Conservation (phyloP, 2,113 vertebrate species). For the Anguilla rostrata region DNA sequence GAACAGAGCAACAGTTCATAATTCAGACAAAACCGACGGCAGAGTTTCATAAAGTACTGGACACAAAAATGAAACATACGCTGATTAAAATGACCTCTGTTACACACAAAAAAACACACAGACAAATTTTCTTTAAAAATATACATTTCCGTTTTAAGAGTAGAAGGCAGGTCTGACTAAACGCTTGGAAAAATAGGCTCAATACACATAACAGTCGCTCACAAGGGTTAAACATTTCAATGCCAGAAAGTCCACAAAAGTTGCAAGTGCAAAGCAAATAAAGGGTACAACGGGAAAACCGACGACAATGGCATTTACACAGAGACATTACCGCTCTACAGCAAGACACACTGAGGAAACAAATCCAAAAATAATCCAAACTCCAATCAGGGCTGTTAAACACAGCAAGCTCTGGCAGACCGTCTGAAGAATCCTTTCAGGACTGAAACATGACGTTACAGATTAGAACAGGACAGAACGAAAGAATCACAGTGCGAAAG, state of each 20-base stretch:
- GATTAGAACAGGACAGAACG: background rate
- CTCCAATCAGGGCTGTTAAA: background rate
- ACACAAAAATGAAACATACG: background rate
- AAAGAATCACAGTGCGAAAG: background rate
- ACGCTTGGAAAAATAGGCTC: background rate
- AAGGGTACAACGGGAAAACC: slow-evolving; percentile 45
- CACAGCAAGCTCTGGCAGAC: background rate
- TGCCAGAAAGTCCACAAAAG: slow-evolving; percentile 22
- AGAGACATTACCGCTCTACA: background rate
- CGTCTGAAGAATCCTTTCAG: background rate
- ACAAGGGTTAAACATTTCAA: slow-evolving; percentile 62
- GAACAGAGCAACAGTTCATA: background rate
- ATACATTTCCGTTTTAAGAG: background rate
- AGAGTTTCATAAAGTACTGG: background rate
- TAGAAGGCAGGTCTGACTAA: background rate
- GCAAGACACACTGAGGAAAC: background rate
- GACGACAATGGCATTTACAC: background rate
- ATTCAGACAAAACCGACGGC: background rate
- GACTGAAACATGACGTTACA: background rate
- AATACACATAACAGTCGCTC: slow-evolving; percentile 65
- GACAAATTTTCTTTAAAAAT: slow-evolving; percentile 9
- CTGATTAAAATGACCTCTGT: slow-evolving; percentile 28
- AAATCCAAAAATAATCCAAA: background rate
- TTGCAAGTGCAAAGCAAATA: slow-evolving; percentile 22
- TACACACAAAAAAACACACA: slow-evolving; percentile 17